These are phyloP conservation scores for Galeopsomyia nigrocyanea DNA, from an alignment of 2,888 invertebrate species.

Conservation along the genomic window DNA sequence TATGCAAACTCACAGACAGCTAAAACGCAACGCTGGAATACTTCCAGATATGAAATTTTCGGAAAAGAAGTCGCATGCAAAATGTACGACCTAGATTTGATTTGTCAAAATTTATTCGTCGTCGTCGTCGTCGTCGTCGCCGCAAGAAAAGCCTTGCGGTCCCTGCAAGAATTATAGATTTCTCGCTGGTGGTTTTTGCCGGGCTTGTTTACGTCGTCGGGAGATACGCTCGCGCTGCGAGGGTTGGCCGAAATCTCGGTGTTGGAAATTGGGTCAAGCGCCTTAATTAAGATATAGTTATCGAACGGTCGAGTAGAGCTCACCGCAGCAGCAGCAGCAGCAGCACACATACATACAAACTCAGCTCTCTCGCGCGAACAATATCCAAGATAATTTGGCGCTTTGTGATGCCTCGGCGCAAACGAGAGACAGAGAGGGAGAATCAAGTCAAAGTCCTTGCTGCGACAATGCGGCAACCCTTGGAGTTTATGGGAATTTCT, in stretches of 20 bases:
- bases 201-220: conserved; percentile 20
- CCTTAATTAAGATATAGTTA: conserved; percentile 63
- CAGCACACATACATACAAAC: neutral
- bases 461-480: neutral
- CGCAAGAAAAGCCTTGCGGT: too few species aligned
- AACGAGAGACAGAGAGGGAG: too few species aligned
- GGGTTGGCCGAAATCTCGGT: too few species aligned
- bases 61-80: too few species aligned
- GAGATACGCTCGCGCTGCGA: conserved; percentile 5
- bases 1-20: too few species aligned
- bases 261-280: conserved; percentile 57
- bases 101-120: too few species aligned
- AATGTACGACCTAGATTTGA: too few species aligned
- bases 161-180: too few species aligned
- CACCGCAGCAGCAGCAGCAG: neutral
- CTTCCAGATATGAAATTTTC: too few species aligned
- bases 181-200: too few species aligned
- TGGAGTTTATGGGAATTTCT: conserved; percentile 30
- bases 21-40: too few species aligned
- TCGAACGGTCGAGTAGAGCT: conserved; percentile 48
- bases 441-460: conserved; percentile 27
- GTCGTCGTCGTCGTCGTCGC: too few species aligned
- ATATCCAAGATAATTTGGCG: conserved; percentile 47
- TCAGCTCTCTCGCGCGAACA: conserved; percentile 41
- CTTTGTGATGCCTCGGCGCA: conserved; percentile 1